phyloP scores from a whole-genome alignment of 1,140 invertebrate genomes.

The Arctopsyche grandis region DNA sequence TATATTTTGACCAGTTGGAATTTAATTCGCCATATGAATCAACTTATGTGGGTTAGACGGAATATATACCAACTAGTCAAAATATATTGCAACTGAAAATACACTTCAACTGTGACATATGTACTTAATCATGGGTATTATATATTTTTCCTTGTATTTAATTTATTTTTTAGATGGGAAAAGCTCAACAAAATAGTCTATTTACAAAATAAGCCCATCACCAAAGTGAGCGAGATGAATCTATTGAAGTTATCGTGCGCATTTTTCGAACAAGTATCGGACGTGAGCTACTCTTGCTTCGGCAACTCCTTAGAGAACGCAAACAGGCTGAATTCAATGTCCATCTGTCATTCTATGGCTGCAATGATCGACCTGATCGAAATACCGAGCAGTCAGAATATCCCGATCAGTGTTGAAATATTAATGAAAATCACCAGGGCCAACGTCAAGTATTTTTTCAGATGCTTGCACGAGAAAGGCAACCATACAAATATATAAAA shows the following conservation, averaged over 20 bases:
- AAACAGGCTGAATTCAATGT: conserved; percentile 55
- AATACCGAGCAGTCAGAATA: conserved; percentile 55
- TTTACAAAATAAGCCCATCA: conserved; percentile 58
- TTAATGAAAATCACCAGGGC: conserved; percentile 74
- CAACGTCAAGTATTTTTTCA: conserved; percentile 80
- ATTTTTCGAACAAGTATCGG: conserved; percentile 57
- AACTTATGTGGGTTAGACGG: no score
- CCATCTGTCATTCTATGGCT: conserved; percentile 61
- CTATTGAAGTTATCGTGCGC: conserved; percentile 58
- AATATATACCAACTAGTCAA: no score
- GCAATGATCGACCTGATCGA: conserved; percentile 51
- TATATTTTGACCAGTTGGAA: no score
- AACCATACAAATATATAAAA: no score
- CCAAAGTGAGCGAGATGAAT: conserved; percentile 59
- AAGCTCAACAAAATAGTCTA: conserved; percentile 57
- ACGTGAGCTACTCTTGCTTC: conserved; percentile 31
- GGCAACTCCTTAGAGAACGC: not conserved
- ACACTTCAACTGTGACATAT: no score
- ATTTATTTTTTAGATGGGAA: conserved; percentile 59
- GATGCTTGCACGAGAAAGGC: conserved; percentile 75
- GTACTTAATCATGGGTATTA: no score
- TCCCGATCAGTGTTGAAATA: conserved; percentile 61
- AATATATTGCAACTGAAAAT: no score
- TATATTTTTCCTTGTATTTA: not conserved
- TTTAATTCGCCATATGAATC: no score